Base-by-base conservation (phyloP, 2,888 invertebrate species). In the Blera fallax region DNA sequence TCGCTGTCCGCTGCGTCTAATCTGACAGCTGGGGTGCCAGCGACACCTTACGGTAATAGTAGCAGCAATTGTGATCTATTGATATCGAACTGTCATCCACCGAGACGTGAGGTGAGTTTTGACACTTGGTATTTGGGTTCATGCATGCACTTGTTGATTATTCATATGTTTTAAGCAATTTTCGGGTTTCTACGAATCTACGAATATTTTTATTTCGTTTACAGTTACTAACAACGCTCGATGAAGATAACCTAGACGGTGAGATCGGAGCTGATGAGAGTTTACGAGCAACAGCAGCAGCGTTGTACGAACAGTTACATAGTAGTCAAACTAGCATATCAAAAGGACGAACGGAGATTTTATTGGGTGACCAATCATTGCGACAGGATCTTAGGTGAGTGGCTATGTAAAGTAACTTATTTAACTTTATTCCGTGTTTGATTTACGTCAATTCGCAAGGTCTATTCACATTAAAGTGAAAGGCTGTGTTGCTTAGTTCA, bases 271-370 rank as follows among this genome's bases (percentile, higher is more conserved):
- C 87, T 56, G 89, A 88, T 81, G 87, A 73, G 40, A 87, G 82
- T 58, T 69, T 87, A 50, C 82, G 82, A 40, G 87, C 87, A 27
- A 87, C 88, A 83, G 87, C 89, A 88, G 84, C 88, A 88, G 56
- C 88, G 77, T 84, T 87, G 87, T 87, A 87, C 77, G 83, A 87
- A 87, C 88, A 90, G 73, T 88, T 89, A 88, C 89, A 89, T 88
- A 89, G 89, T 85, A 91, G 91, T 89, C 91, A 91, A 90, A 91
- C 89, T 89, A 92, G 92, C 91, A 92, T 92, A 92, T 92, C 92
- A 91, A 92, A 91, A 90, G 92, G 92, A 88, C 91, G 92, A 88
- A 92, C 92, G 87, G 92, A 92, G 89, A 89, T 92, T 88, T 89
- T 92, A 88, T 88, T 92, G 85, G 92, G 92, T 60, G 92, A 92